Base-by-base conservation (phyloP, 37 sponge, comb jelly and placozoan species). In the Cladorhizidae sp. region DNA sequence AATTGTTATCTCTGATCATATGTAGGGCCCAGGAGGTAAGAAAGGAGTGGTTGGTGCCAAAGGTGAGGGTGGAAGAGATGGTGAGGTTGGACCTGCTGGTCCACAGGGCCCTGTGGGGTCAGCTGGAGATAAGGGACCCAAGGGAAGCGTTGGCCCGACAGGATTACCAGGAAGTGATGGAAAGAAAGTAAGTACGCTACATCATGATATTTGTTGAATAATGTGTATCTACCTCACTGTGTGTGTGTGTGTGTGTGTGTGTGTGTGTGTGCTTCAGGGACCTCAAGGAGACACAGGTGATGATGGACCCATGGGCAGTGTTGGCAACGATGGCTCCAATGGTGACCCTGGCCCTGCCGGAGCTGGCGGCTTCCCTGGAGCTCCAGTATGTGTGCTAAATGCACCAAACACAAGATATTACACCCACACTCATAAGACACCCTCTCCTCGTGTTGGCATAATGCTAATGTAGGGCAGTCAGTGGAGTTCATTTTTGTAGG, bases 261-360 rank as follows among this genome's bases (percentile, higher is more conserved):
- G n/a, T n/a, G n/a, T n/a, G n/a, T n/a, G n/a, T n/a, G n/a, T n/a
- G n/a, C n/a, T n/a, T 17, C 29, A 79, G 80, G 80, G 80, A 11
- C 14, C 52, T 9, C 33, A 36, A 45, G 74, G 74, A 62, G 37
- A 23, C 26, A 62, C 64, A 76, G 88, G 88, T 59, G 65, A 25
- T 12, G 28, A 37, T 58, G 80, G 75, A 35, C 69, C 9, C 65
- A 12, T 49, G 25, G 87, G 80, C 3, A 14, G 7, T 41, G 67
- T 11, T 40, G 75, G 69, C 20, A 49, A 42, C 15, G 40, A 75
- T 56, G 87, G 87, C 22, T 20, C 76, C 37, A 65, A 56, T 40
- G 87, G 87, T 35, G 87, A 80, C 42, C 81, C 81, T 40, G 87
- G 87, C 23, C 76, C 67, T 42, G 70, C 76, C 55, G 87, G 87